Conservation (phyloP, 2,797 vertebrate genomes). For the Silurus lanzhouensis region DNA sequence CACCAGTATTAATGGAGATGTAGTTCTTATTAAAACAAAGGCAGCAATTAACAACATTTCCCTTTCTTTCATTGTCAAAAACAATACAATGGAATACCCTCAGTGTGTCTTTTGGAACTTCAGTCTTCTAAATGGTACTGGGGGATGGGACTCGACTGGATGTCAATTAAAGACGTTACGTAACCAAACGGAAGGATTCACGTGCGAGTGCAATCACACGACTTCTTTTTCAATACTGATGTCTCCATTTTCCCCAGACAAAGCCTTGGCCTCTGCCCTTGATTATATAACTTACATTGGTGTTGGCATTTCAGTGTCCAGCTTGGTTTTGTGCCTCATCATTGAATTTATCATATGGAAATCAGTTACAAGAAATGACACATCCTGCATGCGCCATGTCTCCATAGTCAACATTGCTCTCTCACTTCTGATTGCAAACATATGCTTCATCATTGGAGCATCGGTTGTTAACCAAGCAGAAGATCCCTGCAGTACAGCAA, state of each 20-base stretch:
- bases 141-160: slow-evolving; percentile 79
- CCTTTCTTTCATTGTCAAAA: slow-evolving; percentile 74
- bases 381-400: slow-evolving; percentile 84
- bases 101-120: slow-evolving; percentile 92
- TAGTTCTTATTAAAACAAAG: slow-evolving; percentile 76
- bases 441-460: slow-evolving; percentile 84
- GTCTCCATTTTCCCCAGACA: slow-evolving; percentile 66
- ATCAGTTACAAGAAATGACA: slow-evolving; percentile 80
- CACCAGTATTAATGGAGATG: slow-evolving; percentile 66
- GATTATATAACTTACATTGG: slow-evolving; percentile 81
- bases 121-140: slow-evolving; percentile 54
- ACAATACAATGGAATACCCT: slow-evolving; percentile 56
- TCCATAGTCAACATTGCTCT: slow-evolving; percentile 85
- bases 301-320: slow-evolving; percentile 81
- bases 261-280: slow-evolving; percentile 42
- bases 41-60: slow-evolving; percentile 63
- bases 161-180: slow-evolving; percentile 57
- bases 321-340: slow-evolving; percentile 81
- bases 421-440: slow-evolving; percentile 83
- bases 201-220: slow-evolving; percentile 82
- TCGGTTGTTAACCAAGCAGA: slow-evolving; percentile 60
- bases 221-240: slow-evolving; percentile 92
- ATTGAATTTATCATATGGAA: slow-evolving; percentile 88
- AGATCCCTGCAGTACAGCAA: slow-evolving; percentile 72
- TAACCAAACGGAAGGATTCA: slow-evolving; percentile 44